Base-by-base conservation (phyloP, 2,797 vertebrate species). In the Epinephelus awoara region DNA sequence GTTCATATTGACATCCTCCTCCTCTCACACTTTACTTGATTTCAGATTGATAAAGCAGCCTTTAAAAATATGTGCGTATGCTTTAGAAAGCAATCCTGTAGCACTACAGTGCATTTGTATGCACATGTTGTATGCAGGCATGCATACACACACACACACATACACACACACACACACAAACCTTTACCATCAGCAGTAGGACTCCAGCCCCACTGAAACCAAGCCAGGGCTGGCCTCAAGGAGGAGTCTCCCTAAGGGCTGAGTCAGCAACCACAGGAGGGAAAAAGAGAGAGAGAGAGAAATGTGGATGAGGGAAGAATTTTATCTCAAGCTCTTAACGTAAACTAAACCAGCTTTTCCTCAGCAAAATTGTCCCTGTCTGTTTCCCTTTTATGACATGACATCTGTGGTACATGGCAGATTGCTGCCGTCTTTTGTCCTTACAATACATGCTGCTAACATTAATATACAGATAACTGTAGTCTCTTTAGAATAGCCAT, bases 191-290 rank as follows among this genome's bases (percentile, higher is more conserved):
- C 55, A 61, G 59, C 71, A 67, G 34, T 34, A 34, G 27, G 13
- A 19, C 56, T 52, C 18, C 13, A 47, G 57, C 21, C 44, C 34
- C 50, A 27, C 47, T 81, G 77, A 79, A 69, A 75, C 52, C 69
- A 59, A 68, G 50, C 66, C 54, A 44, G 67, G 29, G 38, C 57
- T 47, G 61, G 46, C 7, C 18, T 55, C 49, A 40, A 71, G 50
- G 67, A 68, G 63, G 46, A 75, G 59, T 75, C 77, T 76, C 68
- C 64, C 74, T 59, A 54, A 68, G 52, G 64, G 55, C 72, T 81
- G 73, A 88, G 62, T 82, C 80, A 82, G 75, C 83, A 86, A 50
- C 67, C 76, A 21, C 56, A 9, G 40, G 21, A 84, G 6, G 27
- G n/a, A 58, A 15, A 38, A 14, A 57, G 3, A 46, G 46, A 47